These are phyloP conservation scores for Pelochelys cantorii DNA, from an alignment of 2,797 vertebrate genomes.

Conservation along the genomic window DNA sequence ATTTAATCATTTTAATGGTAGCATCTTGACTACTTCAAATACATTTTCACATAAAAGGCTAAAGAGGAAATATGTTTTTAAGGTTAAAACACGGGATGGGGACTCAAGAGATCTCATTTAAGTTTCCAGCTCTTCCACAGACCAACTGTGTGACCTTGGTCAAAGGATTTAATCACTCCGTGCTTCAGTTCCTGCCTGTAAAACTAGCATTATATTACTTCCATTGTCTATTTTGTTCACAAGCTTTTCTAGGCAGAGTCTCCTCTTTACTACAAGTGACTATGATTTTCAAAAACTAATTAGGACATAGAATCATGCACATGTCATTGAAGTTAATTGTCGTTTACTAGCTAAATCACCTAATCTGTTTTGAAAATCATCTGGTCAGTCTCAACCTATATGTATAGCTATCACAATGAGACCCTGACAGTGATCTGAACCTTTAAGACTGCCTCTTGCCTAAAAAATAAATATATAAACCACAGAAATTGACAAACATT, in stretches of 20 bases:
- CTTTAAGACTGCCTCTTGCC: neutral
- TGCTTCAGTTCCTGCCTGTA: neutral
- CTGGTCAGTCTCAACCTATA: neutral
- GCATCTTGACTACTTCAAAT: neutral
- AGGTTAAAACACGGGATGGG: neutral
- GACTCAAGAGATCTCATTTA: neutral
- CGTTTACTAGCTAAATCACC: neutral
- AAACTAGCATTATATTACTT: neutral
- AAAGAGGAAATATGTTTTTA: neutral
- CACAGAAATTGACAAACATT: neutral
- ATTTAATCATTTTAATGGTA: neutral
- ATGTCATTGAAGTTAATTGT: neutral
- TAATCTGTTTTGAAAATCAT: neutral
- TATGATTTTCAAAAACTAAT: neutral
- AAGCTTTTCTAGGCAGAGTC: neutral
- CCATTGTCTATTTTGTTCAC: neutral
- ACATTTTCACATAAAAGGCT: neutral
- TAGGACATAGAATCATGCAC: neutral
- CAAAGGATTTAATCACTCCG: neutral
- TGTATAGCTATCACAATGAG: neutral
- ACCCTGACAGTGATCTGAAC: neutral
- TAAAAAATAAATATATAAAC: neutral
- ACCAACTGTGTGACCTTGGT: neutral
- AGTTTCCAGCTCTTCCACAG: neutral
- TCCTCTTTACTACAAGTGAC: neutral